A percentile compares a stretch with the other conserved stretches of the same genome.
phyloP scores from a whole-genome alignment of 1,140 invertebrate genomes.

The Microplitis mediator region DNA sequence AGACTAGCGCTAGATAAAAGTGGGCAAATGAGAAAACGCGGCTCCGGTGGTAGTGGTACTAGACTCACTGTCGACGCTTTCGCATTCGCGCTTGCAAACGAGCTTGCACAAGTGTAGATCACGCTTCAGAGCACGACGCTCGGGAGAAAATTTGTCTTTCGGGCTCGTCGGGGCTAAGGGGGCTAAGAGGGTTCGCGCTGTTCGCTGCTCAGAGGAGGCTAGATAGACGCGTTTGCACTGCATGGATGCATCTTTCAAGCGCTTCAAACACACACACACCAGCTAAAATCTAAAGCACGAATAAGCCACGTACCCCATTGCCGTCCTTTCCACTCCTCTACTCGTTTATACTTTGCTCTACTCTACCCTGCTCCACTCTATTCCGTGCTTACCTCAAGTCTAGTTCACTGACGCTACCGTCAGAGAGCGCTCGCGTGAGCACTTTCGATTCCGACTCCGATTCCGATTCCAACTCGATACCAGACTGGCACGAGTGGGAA shows the following conservation, averaged over 20 bases:
- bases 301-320: conserved; percentile 25
- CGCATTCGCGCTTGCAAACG: conserved; percentile 34
- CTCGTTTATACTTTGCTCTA: too few relatives aligned
- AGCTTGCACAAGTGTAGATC: conserved; percentile 33
- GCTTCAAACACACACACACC: conserved; percentile 10
- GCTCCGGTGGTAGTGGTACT: not conserved
- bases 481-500: too few relatives aligned
- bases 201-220: not conserved
- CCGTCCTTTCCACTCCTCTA: not conserved
- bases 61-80: conserved; percentile 1
- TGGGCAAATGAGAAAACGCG: conserved; percentile 17
- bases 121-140: conserved; percentile 37
- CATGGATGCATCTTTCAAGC: conserved; percentile 26
- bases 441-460: not conserved
- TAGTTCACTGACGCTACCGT: conserved; percentile 7
- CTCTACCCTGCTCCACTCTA: too few relatives aligned
- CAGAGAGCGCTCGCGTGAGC: conserved; percentile 19
- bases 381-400: conserved; percentile 1
- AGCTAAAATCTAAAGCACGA: not conserved
- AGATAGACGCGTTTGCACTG: conserved; percentile 37
- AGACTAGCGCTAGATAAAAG: not conserved
- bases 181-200: not conserved
- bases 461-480: not conserved
- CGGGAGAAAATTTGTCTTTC: conserved; percentile 38
- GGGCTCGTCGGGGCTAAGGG: not conserved